phyloP scores from a whole-genome alignment of 2,113 vertebrate genomes.

The Falcunculus frontatus region DNA sequence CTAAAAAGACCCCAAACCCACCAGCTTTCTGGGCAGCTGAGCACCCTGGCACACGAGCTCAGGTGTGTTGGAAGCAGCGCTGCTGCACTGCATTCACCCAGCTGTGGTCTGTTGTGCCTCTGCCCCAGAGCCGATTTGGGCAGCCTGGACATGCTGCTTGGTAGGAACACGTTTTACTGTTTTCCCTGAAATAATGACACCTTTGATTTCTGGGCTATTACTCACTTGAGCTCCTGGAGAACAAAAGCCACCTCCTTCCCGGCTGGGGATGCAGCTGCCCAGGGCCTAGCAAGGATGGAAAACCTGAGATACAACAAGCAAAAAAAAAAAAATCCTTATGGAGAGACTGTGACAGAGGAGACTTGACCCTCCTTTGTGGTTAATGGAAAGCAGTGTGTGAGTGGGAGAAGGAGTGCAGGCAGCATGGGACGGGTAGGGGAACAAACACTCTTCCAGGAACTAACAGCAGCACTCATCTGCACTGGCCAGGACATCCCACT shows the following conservation, averaged over 20 bases:
- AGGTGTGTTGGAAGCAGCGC: fast-evolving
- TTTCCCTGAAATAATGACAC: neutral
- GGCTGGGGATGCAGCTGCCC: neutral
- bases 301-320: neutral
- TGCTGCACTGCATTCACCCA: fast-evolving
- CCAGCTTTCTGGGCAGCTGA: neutral
- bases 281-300: neutral
- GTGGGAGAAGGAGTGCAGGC: neutral
- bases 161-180: neutral
- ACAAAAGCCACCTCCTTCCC: neutral
- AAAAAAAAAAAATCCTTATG: neutral
- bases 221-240: neutral
- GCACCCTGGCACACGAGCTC: fast-evolving
- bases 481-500: fast-evolving
- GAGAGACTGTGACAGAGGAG: neutral
- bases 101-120: neutral
- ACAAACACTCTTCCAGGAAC: neutral
- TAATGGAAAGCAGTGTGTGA: neutral
- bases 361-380: neutral
- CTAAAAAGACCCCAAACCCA: too few species aligned
- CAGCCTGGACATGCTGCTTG: neutral
- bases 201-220: neutral
- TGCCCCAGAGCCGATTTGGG: fast-evolving
- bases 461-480: fast-evolving
- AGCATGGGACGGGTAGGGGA: fast-evolving